Evolutionary conservation across 2,888 invertebrate genomes (phyloP).

Genomic region (Diogma glabrata): DNA sequence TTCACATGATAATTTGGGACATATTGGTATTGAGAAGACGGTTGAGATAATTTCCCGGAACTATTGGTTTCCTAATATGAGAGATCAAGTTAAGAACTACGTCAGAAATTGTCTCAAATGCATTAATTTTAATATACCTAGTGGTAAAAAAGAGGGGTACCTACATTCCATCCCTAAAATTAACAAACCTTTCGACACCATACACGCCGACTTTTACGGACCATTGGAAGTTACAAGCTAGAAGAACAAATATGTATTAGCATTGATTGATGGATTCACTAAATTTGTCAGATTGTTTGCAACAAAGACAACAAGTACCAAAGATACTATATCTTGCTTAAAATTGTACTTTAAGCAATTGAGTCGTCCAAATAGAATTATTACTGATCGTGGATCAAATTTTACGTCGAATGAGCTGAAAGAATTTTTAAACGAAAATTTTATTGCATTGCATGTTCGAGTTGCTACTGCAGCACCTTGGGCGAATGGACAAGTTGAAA

Average conservation of each 20-base stretch:
- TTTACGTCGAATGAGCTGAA: constrained; percentile 4
- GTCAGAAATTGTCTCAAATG: constrained; percentile 10
- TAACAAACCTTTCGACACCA: constrained; percentile 5
- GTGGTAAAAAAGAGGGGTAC: constrained; percentile 8
- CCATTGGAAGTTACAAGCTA: constrained; percentile 12
- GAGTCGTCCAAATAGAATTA: constrained; percentile 12
- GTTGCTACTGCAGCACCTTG: constrained; percentile 12
- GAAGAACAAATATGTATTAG: constrained; percentile 12
- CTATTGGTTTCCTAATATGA: no score
- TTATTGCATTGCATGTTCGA: constrained; percentile 14
- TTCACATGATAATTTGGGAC: constrained; percentile 9
- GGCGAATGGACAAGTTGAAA: background rate
- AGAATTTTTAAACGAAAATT: constrained; percentile 7
- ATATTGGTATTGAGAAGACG: constrained; percentile 8
- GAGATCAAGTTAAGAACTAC: constrained; percentile 5
- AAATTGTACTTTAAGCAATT: constrained; percentile 10
- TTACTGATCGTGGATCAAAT: constrained; percentile 7
- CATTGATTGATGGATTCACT: constrained; percentile 10
- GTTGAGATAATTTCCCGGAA: background rate
- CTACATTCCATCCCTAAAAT: constrained; percentile 9
- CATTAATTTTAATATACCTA: background rate
- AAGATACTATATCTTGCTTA: constrained; percentile 9
- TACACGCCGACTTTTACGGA: constrained; percentile 10
- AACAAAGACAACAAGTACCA: constrained; percentile 11
- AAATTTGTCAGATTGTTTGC: constrained; percentile 12